These are phyloP conservation scores for Aphidius gifuensis DNA, from an alignment of 1,140 invertebrate genomes.

Conservation along the genomic window DNA sequence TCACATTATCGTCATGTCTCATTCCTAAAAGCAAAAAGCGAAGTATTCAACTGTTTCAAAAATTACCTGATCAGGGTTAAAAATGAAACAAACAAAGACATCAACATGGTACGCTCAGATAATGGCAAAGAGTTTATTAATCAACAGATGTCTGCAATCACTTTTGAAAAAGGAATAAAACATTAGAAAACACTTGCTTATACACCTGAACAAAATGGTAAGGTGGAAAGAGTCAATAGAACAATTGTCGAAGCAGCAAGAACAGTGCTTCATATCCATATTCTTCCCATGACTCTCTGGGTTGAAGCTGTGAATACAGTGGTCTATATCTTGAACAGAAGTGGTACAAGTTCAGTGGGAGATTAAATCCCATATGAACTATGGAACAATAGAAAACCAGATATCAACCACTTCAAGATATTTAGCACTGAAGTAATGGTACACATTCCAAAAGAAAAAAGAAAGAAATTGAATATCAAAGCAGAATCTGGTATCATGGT, in stretches of 20 bases:
- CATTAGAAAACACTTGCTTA: conserved; percentile 2
- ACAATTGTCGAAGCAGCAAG: conserved; percentile 36
- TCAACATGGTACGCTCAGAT: conserved; percentile 1
- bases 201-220: conserved; percentile 15
- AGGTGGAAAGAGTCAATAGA: conserved; percentile 24
- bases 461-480: conserved; percentile 28
- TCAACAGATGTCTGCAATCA: neutral
- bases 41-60: conserved; percentile 29
- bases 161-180: conserved; percentile 9
- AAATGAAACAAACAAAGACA: neutral
- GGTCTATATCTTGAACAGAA: conserved; percentile 40
- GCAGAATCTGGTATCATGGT: conserved; percentile 21
- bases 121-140: neutral
- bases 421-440: conserved; percentile 36
- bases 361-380: conserved; percentile 28
- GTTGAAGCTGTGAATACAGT: conserved; percentile 46
- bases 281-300: conserved; percentile 40
- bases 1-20: conserved; percentile 18
- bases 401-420: conserved; percentile 32
- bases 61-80: neutral
- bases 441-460: conserved; percentile 30
- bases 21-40: conserved; percentile 25
- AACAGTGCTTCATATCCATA: conserved; percentile 35
- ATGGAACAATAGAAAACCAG: conserved; percentile 31
- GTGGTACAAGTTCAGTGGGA: conserved; percentile 18